Percentiles rank a stretch among this genome's conserved stretches.
These are phyloP conservation scores for Phataginus tricuspis DNA, from an alignment of 2,797 vertebrate species.

Conservation along the genomic window DNA sequence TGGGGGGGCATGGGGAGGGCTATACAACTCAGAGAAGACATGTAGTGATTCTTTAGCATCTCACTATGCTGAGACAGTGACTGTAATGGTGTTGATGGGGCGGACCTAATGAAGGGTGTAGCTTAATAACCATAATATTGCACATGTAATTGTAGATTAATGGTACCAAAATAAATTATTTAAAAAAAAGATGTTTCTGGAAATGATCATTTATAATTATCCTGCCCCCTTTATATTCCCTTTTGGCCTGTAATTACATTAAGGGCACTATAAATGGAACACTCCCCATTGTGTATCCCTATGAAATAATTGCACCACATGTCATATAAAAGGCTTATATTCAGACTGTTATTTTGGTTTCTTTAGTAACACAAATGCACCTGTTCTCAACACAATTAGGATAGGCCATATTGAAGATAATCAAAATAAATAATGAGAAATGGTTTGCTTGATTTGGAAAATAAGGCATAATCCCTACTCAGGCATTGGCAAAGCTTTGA, in stretches of 20 bases:
- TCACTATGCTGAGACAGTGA: no score
- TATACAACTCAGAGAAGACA: no score
- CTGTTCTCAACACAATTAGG: slow-evolving; percentile 62
- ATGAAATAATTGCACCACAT: slow-evolving; percentile 54
- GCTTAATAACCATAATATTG: no score
- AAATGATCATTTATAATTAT: slow-evolving; percentile 46
- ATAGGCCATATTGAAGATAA: slow-evolving; percentile 68
- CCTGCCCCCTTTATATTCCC: neutral
- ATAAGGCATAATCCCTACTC: slow-evolving; percentile 64
- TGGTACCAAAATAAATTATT: no score
- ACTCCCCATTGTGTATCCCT: slow-evolving; percentile 47
- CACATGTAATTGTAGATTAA: no score
- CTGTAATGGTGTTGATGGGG: no score
- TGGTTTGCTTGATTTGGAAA: slow-evolving; percentile 65
- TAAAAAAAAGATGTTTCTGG: neutral
- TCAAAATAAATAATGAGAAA: slow-evolving; percentile 79
- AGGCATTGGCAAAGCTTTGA: slow-evolving; percentile 57
- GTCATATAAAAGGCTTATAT: slow-evolving; percentile 41
- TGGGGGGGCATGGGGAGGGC: no score
- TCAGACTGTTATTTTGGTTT: slow-evolving; percentile 63
- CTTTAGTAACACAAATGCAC: slow-evolving; percentile 66
- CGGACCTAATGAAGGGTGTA: no score
- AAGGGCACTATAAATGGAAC: slow-evolving; percentile 45
- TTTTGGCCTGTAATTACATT: slow-evolving; percentile 51
- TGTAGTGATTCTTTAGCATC: no score